Base-by-base conservation (phyloP, 2,888 invertebrate species). In the Brassicogethes aeneus region DNA sequence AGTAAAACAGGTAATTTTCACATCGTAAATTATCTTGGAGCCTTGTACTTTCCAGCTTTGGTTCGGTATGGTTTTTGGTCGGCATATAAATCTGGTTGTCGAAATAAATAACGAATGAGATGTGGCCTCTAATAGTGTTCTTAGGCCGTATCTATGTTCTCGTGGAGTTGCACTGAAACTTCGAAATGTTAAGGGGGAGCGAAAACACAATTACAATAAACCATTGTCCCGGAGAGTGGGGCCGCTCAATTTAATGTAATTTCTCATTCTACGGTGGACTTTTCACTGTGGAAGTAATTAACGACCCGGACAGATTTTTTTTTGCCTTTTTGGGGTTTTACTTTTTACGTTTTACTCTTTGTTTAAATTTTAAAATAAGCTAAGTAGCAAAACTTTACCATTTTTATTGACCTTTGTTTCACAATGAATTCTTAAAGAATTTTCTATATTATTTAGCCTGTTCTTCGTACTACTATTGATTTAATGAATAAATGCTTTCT, bases 121-220 rank as follows among this genome's bases (percentile, higher is more conserved):
- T 57, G 59, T 53, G 59, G 55, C 55, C 50, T 57, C 60, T 62
- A 61, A 63, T 63, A 60, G 61, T 61, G 59, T 60, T 60, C 60
- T 60, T 59, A 58, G 58, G 56, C 54, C 56, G 58, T 61, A 59
- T 61, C 59, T 58, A 54, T 53, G 55, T 57, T 58, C 59, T 48
- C 43, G 54, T 57, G 56, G 56, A 56, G 55, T 54, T 54, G n/a
- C n/a, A n/a, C n/a, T n/a, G 50, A 54, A 59, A 61, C 56, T 58
- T 59, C 55, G 56, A 54, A 55, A 52, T 54, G 57, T 59, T 57
- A 57, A 53, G 57, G 57, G 56, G 56, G 54, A 52, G 55, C 48
- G 54, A 56, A 61, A 61, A 62, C 57, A 57, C 62, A 64, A 62
- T 64, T 62, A 62, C 61, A 59, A 61, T 64, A 62, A 64, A 64